Conservation (phyloP, 2,888 invertebrate species). For the Zhuqinia jingwanae region DNA sequence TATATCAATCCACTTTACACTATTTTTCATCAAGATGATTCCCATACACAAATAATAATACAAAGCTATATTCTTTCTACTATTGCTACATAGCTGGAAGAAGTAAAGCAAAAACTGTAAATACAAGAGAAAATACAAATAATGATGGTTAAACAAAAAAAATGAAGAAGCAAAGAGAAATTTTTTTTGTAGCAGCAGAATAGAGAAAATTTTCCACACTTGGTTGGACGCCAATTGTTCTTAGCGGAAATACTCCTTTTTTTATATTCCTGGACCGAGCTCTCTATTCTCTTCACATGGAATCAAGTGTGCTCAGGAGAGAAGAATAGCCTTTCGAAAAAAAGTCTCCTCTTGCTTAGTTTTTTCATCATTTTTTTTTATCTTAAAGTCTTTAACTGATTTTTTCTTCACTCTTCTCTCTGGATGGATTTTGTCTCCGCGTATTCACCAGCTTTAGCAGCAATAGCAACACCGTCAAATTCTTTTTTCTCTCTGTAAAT, state of each 20-base stretch:
- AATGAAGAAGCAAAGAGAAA: constrained; percentile 22
- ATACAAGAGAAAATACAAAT: neutral
- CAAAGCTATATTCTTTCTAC: too few species aligned
- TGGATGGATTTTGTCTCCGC: neutral
- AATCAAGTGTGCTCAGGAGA: neutral
- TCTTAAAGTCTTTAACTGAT: neutral
- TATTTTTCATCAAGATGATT: too few species aligned
- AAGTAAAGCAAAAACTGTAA: too few species aligned
- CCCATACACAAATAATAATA: too few species aligned
- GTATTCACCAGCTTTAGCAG: too few species aligned
- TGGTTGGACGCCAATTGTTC: constrained; percentile 79
- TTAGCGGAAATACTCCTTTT: constrained; percentile 79
- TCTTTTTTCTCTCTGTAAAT: constrained; percentile 28
- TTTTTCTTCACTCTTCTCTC: neutral
- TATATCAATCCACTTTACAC: too few species aligned
- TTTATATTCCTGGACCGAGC: constrained; percentile 41
- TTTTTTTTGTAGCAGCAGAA: constrained; percentile 60
- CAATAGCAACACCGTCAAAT: too few species aligned
- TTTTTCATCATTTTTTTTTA: constrained; percentile 8
- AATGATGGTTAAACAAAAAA: constrained; percentile 5
- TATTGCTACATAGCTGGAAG: too few species aligned
- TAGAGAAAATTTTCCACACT: constrained; percentile 79
- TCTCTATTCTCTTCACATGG: neutral
- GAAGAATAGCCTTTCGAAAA: neutral
- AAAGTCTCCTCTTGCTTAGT: neutral